Percentiles rank a stretch among this genome's conserved stretches.
Conservation (phyloP, 1,140 invertebrate species). For the Bombyx mandarina region DNA sequence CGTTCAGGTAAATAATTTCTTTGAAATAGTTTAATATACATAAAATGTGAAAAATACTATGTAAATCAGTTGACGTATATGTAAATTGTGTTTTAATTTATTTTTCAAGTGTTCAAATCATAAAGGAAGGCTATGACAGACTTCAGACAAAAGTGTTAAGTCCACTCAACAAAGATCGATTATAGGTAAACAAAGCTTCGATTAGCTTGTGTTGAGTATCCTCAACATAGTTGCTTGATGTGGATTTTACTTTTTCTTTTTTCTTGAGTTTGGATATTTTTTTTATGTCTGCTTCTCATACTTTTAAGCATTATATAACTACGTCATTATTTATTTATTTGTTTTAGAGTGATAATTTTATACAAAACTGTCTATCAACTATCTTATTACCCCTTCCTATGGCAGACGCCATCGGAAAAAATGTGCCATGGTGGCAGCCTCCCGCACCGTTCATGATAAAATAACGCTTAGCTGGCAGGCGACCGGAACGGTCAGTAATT, state of each 20-base stretch:
- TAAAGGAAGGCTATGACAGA: constrained; percentile 2
- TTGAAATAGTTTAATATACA: constrained; percentile 5
- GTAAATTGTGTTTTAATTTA: constrained; percentile 6
- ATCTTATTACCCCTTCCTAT: neutral
- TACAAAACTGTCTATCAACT: constrained; percentile 7
- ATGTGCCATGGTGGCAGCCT: no score
- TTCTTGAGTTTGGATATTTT: constrained; percentile 5
- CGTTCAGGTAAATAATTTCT: constrained; percentile 7
- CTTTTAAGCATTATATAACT: constrained; percentile 7
- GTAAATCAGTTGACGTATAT: constrained; percentile 6
- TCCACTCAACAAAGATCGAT: constrained; percentile 6
- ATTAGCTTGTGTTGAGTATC: constrained; percentile 4
- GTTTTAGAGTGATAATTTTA: constrained; percentile 6
- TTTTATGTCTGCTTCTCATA: constrained; percentile 5
- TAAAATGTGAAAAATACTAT: constrained; percentile 5
- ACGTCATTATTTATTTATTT: constrained; percentile 7
- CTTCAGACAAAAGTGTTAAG: constrained; percentile 5
- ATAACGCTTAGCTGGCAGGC: no score
- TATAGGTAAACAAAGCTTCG: constrained; percentile 6
- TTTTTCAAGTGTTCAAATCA: constrained; percentile 5
- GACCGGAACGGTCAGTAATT: no score
- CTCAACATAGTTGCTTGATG: constrained; percentile 6
- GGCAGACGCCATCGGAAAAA: no score
- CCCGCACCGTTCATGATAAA: no score
- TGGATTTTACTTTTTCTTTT: constrained; percentile 6